Evolutionary conservation across 2,113 vertebrate genomes (phyloP).

Genomic region (Gorsachius goisagi): DNA sequence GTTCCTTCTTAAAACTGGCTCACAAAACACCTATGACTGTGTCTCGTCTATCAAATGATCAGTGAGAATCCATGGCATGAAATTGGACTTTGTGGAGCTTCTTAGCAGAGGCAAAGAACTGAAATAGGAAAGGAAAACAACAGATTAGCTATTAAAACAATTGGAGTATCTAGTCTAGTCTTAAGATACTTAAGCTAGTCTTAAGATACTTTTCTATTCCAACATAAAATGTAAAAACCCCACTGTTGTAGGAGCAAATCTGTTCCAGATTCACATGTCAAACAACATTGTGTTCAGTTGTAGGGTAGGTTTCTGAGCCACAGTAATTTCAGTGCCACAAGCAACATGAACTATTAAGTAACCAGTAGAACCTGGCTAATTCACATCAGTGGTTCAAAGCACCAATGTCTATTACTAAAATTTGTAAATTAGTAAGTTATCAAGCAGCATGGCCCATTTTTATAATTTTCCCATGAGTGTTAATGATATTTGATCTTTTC

Average conservation of each 20-base stretch:
- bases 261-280: neutral
- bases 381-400: conserved; percentile 46
- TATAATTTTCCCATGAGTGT: conserved; percentile 31
- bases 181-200: neutral
- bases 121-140: neutral
- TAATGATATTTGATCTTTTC: conserved; percentile 50
- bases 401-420: conserved; percentile 19
- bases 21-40: neutral
- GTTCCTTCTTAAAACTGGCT: neutral
- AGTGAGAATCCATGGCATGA: neutral
- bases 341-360: conserved; percentile 11
- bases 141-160: neutral
- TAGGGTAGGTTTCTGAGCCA: neutral
- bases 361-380: conserved; percentile 47
- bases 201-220: neutral
- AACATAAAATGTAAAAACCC: neutral
- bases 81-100: neutral
- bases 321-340: conserved; percentile 30
- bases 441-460: conserved; percentile 40
- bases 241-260: neutral
- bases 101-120: neutral
- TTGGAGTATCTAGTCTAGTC: neutral
- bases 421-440: conserved; percentile 65
- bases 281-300: neutral
- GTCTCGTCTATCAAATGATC: neutral